Evolutionary conservation across 2,888 invertebrate species (phyloP), one percentile per base, ranked within the genome.

Genomic region (Drosophila antonietae): DNA sequence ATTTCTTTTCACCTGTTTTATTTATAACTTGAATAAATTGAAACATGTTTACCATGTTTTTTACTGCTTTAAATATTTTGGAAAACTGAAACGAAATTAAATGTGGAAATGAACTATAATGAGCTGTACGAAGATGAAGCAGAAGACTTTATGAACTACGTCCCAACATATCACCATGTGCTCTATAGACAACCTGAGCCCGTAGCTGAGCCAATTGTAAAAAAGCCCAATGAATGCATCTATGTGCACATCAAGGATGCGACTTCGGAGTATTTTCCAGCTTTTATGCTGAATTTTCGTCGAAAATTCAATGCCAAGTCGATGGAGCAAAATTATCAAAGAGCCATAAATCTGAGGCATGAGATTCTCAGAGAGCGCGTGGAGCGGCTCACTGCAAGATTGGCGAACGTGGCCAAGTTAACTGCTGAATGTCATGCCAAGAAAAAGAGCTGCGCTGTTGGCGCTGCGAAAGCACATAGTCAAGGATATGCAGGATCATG

Each of bases 401-500:
- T n/a, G 12, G 10, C 2, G 0, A 7, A 28, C 1, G 63, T 66
- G 51, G 44, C n/a, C 6, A 9, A n/a, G 4, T 0, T 14, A 15
- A 18, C 6, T 2, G 20, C 23, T 0, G 18, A 20, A 0, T 33
- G 20, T n/a, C 62, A 43, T 8, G 20, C 18, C 0, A 55, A 23
- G 2, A n/a, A 15, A 3, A 28, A 20, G n/a, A 35, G 9, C 2
- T n/a, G 47, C 56, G 0, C 41, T 49, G 53, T 1, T 12, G 4
- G n/a, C n/a, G 35, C 12, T 15, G 8, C 28, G 15, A 2, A 18
- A 31, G 0, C 62, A 55, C 2, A 31, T 55, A 0, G 44, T n/a
- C 1, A 23, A 23, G 15, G 68, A 78, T 14, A 70, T 81, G 73
- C 20, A 44, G 23, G 18, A 35, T 35, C 73, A 82, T 64, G n/a